Conservation (phyloP, 2,888 invertebrate species). For the Leptinotarsa tumamoca region DNA sequence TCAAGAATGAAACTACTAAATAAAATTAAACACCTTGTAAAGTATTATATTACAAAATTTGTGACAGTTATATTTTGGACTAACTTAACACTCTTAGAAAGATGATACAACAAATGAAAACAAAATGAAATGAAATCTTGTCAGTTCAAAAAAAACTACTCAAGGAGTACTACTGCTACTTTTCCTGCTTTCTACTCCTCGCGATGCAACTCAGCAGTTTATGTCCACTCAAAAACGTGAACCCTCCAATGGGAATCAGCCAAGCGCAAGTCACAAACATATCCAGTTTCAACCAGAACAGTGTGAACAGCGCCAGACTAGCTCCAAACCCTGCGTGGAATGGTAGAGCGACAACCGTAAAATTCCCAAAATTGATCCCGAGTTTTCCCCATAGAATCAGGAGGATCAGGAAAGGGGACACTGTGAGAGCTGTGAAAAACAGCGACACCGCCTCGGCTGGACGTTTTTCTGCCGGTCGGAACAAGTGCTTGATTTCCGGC, state of each 20-base stretch:
- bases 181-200: constrained; percentile 49
- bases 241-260: constrained; percentile 83
- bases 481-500: constrained; percentile 81
- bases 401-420: constrained; percentile 85
- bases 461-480: constrained; percentile 91
- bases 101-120: constrained; percentile 2
- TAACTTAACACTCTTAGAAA: not conserved
- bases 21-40: not conserved
- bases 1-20: not conserved
- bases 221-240: constrained; percentile 95
- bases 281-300: constrained; percentile 93
- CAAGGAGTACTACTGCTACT: constrained; percentile 40
- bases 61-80: constrained; percentile 12
- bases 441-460: constrained; percentile 90
- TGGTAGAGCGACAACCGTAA: constrained; percentile 84
- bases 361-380: constrained; percentile 87
- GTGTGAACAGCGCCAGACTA: constrained; percentile 87
- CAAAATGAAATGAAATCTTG: constrained; percentile 4
- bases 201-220: constrained; percentile 88
- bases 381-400: constrained; percentile 88
- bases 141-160: not conserved
- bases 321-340: constrained; percentile 92
- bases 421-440: constrained; percentile 87
- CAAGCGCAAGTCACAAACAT: constrained; percentile 97
- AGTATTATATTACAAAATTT: constrained; percentile 15